Evolutionary conservation across 2,797 vertebrate species (phyloP), one percentile per base, ranked within the genome.

Genomic region (Kryptopterus vitreolus): DNA sequence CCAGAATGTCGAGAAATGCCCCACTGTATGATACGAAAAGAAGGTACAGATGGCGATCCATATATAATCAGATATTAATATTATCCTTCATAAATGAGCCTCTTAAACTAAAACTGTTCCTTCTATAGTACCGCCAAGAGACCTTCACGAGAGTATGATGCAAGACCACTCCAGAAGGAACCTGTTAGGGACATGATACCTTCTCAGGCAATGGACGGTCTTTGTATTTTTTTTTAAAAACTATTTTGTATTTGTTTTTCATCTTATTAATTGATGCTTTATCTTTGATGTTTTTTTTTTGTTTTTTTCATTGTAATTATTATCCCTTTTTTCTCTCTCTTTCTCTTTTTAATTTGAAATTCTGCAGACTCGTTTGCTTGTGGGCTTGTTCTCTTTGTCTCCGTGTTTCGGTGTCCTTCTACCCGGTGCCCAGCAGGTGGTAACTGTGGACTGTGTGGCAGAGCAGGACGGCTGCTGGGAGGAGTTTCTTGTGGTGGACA

Each of bases 401-500:
- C 97, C 97, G 0, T 94, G 91, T 3, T 88, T 85, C 1, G 96
- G 95, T 20, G 80, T 57, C 35, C 15, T 99, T 24, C 22, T 81
- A 26, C 86, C 96, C 0, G 94, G 93, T 1, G 88, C 85, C 38
- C 90, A 92, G 46, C 95, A 96, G 86, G 18, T 84, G 63, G 89
- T 99, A 83, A 95, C 71, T 0, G 94, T 99, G 77, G 94, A 96
- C 4, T 98, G 96, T 74, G 10, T 78, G 0, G 94, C 95, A n/a
- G 95, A 96, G n/a, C 89, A 94, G 3, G 69, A 91, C 20, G 96
- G 97, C 35, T 87, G 0, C 1, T 95, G 90, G 78, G 91, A 91
- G 81, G 94, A 96, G 87, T 81, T 81, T n/a, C 71, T 99, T 61
- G 85, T 87, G 10, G 90, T 99, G 0, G 94, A 98, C 57, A 91